Conservation (phyloP, 2,797 vertebrate genomes). For the Eleutherodactylus coqui region DNA sequence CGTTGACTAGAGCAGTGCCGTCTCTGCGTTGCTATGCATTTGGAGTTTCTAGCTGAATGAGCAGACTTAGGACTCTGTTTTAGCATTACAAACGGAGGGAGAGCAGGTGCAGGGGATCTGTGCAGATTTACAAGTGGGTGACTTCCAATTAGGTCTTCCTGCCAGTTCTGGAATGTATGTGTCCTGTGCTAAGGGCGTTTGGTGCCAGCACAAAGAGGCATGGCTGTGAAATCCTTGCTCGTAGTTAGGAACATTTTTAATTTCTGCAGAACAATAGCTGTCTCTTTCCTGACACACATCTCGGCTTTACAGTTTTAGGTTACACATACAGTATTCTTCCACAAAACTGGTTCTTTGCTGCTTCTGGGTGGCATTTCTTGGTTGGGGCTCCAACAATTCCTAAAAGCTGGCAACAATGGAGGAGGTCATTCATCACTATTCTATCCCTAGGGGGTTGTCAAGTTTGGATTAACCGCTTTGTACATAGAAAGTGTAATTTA, state of each 20-base stretch:
- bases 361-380: background rate
- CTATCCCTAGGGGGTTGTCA: background rate
- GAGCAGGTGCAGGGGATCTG: slow-evolving; percentile 56
- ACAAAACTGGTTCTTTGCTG: background rate
- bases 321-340: background rate
- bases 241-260: slow-evolving; percentile 8
- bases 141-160: slow-evolving; percentile 44
- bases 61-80: slow-evolving; percentile 37
- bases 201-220: slow-evolving; percentile 44
- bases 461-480: background rate
- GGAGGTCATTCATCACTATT: background rate
- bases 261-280: slow-evolving; percentile 26
- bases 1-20: slow-evolving; percentile 8
- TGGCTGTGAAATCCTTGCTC: slow-evolving; percentile 31
- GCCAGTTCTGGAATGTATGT: slow-evolving; percentile 48
- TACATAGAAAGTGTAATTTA: background rate
- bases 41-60: slow-evolving; percentile 20
- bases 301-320: slow-evolving; percentile 6
- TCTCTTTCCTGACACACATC: slow-evolving; percentile 15
- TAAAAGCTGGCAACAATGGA: too few relatives aligned
- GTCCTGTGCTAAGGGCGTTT: slow-evolving; percentile 19
- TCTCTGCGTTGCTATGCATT: slow-evolving; percentile 24
- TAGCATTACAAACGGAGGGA: slow-evolving; percentile 23
- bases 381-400: background rate
- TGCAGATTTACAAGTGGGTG: slow-evolving; percentile 48